These are phyloP conservation scores for Thamnophis sirtalis DNA, from an alignment of 2,113 vertebrate species.

Conservation along the genomic window DNA sequence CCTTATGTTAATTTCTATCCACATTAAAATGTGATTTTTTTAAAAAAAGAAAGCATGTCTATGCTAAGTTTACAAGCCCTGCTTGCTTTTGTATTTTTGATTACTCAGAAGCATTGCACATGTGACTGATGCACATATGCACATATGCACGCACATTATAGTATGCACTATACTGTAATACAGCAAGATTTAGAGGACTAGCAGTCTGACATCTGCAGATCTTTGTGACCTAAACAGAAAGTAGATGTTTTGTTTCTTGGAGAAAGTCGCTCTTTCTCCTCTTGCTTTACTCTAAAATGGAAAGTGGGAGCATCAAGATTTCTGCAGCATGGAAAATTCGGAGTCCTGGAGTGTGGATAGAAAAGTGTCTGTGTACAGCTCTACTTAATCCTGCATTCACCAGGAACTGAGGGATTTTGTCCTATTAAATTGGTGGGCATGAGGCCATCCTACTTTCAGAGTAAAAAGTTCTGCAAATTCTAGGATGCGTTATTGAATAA, in stretches of 20 bases:
- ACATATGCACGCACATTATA: neutral
- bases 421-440: neutral
- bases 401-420: neutral
- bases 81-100: neutral
- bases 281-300: neutral
- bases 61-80: neutral
- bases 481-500: neutral
- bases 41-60: neutral
- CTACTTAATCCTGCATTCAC: neutral
- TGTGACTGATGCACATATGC: neutral
- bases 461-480: neutral
- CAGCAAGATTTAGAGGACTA: neutral
- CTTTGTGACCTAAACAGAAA: neutral
- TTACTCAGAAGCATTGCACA: neutral
- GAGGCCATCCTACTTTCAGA: neutral
- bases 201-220: neutral
- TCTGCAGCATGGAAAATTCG: neutral
- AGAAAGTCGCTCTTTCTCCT: neutral
- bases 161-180: neutral
- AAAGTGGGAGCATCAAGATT: neutral
- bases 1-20: neutral
- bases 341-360: neutral
- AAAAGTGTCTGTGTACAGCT: neutral
- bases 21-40: neutral
- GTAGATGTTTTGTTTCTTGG: too few relatives aligned